Percentiles rank a stretch among this genome's conserved stretches.
Evolutionary conservation across 1,140 invertebrate genomes (phyloP).

Genomic region (Ostrea edulis): DNA sequence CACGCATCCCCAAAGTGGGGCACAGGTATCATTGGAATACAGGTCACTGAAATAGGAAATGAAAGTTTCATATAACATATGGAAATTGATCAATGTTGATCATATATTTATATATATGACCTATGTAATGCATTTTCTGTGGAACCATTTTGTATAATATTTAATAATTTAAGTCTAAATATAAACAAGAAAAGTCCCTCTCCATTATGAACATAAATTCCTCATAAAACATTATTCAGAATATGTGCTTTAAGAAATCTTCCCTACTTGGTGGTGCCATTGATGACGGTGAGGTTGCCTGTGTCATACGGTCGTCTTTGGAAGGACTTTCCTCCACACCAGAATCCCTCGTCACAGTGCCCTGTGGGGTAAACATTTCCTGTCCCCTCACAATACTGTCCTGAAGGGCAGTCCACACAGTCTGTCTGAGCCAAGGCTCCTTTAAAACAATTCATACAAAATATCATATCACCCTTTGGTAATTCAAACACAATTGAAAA

Average conservation of each 20-base stretch:
- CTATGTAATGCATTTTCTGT: no score
- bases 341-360: constrained; percentile 74
- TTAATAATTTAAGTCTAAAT: no score
- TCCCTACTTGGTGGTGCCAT: constrained; percentile 65
- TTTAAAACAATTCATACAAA: constrained; percentile 43
- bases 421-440: constrained; percentile 67
- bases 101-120: no score
- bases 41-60: constrained; percentile 63
- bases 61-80: no score
- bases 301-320: constrained; percentile 70
- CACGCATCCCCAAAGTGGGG: constrained; percentile 76
- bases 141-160: no score
- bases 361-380: constrained; percentile 72
- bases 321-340: constrained; percentile 72
- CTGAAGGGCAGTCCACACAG: constrained; percentile 74
- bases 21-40: constrained; percentile 75
- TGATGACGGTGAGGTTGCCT: constrained; percentile 65
- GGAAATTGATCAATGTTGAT: no score
- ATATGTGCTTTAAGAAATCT: no score
- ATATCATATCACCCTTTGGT: background rate
- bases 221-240: no score
- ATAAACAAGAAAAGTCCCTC: no score
- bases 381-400: constrained; percentile 74
- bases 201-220: no score
- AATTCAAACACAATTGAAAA: background rate